Base-by-base conservation (phyloP, 2,888 invertebrate genomes). In the Ellobium chinense region DNA sequence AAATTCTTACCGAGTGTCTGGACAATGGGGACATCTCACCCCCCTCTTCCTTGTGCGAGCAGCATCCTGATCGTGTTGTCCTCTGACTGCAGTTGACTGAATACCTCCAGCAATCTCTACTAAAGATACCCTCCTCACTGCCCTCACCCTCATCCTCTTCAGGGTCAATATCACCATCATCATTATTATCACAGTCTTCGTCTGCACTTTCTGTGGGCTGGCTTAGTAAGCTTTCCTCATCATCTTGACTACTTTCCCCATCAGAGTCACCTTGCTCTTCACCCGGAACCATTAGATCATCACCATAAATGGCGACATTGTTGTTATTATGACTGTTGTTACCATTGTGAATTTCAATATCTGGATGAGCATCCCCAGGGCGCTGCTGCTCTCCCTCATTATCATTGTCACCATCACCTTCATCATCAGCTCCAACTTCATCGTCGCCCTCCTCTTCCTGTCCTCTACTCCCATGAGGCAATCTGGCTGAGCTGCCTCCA, bases 121-220 rank as follows among this genome's bases (percentile, higher is more conserved):
- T n/a, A 39, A 24, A 24, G 63, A 39, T 24, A 5, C 63, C 74
- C 24, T 75, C 74, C n/a, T 69, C 37, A 29, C 62, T 60, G 29
- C 69, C 77, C 34, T 70, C 78, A 9, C 37, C 69, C 24, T 70
- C 73, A 58, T 18, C 37, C 34, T 58, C 73, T n/a, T 75, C 63
- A 2, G 2, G 65, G 18, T 72, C 54, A 27, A 72, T 54, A 31
- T 79, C 72, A 62, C 31, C 74, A 37, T 58, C 81, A n/a, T 81
- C 83, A 27, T 58, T 76, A 27, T 84, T 79, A 78, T 84, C 85
- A 72, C 70, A 65, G 65, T 82, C 80, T 14, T 60, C 82, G n/a
- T 73, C 83, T 18, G 77, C 80, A 54, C 58, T 66, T 31, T 82
- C 81, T 12, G 27, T 70, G 63, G 56, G 62, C 21, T 80, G 80